phyloP scores from a whole-genome alignment of 2,113 vertebrate species.

The Brachirus orientalis region DNA sequence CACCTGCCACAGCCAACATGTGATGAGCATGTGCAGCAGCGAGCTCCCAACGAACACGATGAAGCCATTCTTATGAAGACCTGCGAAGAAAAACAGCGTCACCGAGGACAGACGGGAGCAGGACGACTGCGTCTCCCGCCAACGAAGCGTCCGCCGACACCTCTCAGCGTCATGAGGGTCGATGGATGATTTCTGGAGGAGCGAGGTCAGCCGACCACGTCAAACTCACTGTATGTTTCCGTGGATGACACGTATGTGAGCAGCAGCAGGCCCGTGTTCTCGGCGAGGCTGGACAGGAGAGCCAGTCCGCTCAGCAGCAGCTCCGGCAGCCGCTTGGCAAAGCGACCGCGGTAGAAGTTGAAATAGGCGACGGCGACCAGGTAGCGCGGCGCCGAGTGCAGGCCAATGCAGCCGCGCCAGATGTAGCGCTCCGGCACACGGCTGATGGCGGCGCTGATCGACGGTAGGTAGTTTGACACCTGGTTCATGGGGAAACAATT shows the following conservation, averaged over 20 bases:
- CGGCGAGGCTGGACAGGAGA: conserved; percentile 82
- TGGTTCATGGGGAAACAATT: no score
- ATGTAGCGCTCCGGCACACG: conserved; percentile 91
- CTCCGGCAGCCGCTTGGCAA: conserved; percentile 73
- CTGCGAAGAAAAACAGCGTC: conserved; percentile 73
- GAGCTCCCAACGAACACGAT: conserved; percentile 87
- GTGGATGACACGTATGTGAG: conserved; percentile 94
- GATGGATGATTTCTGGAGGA: no score
- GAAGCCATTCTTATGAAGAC: conserved; percentile 89
- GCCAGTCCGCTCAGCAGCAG: conserved; percentile 79
- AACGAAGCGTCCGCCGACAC: no score
- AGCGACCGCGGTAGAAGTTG: conserved; percentile 86
- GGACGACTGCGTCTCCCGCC: no score
- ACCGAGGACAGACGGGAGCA: background rate
- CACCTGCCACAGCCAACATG: conserved; percentile 90
- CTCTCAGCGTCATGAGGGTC: no score
- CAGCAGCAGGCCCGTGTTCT: conserved; percentile 89
- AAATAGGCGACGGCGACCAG: conserved; percentile 88
- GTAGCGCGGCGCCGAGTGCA: conserved; percentile 91
- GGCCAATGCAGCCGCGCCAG: conserved; percentile 91
- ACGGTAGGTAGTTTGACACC: conserved; percentile 96
- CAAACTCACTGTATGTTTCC: conserved; percentile 89
- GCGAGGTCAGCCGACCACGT: no score
- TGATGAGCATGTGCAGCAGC: conserved; percentile 90
- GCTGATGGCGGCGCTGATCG: conserved; percentile 93